These are phyloP conservation scores for Andrena flavipes DNA, from an alignment of 2,888 invertebrate genomes.

Conservation along the genomic window DNA sequence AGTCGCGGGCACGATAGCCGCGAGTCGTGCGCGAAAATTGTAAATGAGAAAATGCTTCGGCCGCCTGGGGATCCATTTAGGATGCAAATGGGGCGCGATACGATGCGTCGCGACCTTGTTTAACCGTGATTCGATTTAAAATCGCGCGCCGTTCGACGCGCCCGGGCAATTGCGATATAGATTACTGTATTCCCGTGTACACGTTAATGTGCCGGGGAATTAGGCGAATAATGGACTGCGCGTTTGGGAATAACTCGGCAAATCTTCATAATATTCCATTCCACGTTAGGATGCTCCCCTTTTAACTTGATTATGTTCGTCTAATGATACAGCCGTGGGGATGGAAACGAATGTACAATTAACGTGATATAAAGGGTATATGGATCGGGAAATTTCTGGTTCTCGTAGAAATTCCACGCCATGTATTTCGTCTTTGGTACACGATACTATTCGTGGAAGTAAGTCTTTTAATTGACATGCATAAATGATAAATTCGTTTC, in stretches of 20 bases:
- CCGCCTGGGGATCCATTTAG: constrained; percentile 1
- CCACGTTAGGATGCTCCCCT: not conserved
- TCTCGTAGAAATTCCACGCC: too few species aligned
- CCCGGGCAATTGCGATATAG: constrained; percentile 15
- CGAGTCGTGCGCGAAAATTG: not conserved
- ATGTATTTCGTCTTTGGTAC: too few species aligned
- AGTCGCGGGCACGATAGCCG: not conserved
- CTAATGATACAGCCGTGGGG: not conserved
- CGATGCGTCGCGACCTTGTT: not conserved
- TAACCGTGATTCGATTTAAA: constrained; percentile 22
- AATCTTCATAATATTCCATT: constrained; percentile 16
- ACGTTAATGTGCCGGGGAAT: constrained; percentile 19
- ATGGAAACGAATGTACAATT: not conserved
- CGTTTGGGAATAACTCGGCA: constrained; percentile 4
- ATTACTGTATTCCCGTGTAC: not conserved
- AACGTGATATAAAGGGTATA: too few species aligned
- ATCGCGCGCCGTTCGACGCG: not conserved
- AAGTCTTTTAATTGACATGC: too few species aligned
- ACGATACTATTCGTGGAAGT: too few species aligned
- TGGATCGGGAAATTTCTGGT: too few species aligned
- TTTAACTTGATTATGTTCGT: constrained; percentile 2
- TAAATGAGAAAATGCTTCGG: constrained; percentile 17
- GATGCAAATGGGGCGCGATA: constrained; percentile 10
- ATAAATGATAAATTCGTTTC: too few species aligned
- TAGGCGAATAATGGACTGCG: constrained; percentile 9